A percentile compares a stretch with the other conserved stretches of the same genome.
phyloP scores from a whole-genome alignment of 2,888 invertebrate species.

The Diadegma fenestrale region DNA sequence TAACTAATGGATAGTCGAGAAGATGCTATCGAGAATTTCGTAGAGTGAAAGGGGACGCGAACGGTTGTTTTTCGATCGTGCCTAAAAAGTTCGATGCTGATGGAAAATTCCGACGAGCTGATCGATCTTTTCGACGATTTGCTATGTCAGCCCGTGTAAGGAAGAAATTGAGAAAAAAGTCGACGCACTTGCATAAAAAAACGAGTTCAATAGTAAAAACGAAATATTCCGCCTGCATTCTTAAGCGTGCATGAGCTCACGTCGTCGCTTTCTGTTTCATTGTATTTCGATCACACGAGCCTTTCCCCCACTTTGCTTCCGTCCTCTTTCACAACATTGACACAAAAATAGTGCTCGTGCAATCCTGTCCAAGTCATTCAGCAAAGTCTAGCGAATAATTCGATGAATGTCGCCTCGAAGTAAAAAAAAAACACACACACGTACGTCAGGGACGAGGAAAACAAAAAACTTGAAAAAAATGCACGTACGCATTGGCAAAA shows the following conservation, averaged over 20 bases:
- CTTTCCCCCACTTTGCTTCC: not conserved
- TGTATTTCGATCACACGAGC: conserved; percentile 6
- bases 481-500: not conserved
- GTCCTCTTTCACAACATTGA: conserved; percentile 18
- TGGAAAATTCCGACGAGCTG: not conserved
- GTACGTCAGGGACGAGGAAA: not conserved
- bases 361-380: not conserved
- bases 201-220: not conserved
- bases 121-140: not conserved
- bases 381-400: not conserved
- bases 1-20: not conserved
- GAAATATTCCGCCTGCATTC: not conserved
- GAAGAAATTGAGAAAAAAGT: not conserved
- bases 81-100: not conserved
- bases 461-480: not conserved
- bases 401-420: not conserved
- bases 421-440: not conserved
- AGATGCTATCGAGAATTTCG: not conserved
- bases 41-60: not conserved
- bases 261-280: conserved; percentile 11
- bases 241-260: not conserved
- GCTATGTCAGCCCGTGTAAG: not conserved
- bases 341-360: conserved; percentile 24
- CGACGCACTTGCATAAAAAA: not conserved
- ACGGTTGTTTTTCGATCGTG: not conserved